These are phyloP conservation scores for Ptychadena robeensis DNA, from an alignment of 2,797 vertebrate genomes.

Conservation along the genomic window DNA sequence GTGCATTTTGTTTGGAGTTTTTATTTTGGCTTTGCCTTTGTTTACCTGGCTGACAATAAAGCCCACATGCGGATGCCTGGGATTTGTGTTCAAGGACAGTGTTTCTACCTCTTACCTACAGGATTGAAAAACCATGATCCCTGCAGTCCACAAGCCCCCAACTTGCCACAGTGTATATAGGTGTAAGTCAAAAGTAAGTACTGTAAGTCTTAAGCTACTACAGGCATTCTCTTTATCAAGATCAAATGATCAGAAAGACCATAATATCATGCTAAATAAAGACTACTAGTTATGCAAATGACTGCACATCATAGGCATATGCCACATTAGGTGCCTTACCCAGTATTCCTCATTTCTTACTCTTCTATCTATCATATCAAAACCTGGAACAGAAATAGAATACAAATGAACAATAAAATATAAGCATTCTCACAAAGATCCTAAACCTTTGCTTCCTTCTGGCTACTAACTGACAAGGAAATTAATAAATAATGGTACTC, in stretches of 20 bases:
- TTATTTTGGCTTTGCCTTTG: no score
- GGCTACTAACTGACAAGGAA: conserved; percentile 23
- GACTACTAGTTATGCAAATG: not conserved
- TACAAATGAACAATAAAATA: conserved; percentile 34
- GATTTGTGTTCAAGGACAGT: no score
- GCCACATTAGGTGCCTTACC: not conserved
- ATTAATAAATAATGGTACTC: conserved; percentile 29
- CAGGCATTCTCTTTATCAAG: not conserved
- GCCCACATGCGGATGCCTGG: no score
- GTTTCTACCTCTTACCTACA: no score
- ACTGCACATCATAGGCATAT: not conserved
- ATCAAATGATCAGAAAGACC: not conserved
- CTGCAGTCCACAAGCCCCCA: no score
- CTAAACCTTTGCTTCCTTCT: conserved; percentile 14
- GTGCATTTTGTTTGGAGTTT: no score
- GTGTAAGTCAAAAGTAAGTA: no score
- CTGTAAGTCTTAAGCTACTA: not conserved
- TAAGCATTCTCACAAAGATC: not conserved
- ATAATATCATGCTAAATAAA: not conserved
- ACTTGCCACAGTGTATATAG: no score
- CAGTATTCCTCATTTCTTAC: not conserved
- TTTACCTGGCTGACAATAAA: no score
- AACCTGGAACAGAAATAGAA: not conserved
- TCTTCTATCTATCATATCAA: conserved; percentile 2
- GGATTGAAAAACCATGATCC: no score